phyloP scores from a whole-genome alignment of 2,888 invertebrate species.

The Nesidiocoris tenuis region DNA sequence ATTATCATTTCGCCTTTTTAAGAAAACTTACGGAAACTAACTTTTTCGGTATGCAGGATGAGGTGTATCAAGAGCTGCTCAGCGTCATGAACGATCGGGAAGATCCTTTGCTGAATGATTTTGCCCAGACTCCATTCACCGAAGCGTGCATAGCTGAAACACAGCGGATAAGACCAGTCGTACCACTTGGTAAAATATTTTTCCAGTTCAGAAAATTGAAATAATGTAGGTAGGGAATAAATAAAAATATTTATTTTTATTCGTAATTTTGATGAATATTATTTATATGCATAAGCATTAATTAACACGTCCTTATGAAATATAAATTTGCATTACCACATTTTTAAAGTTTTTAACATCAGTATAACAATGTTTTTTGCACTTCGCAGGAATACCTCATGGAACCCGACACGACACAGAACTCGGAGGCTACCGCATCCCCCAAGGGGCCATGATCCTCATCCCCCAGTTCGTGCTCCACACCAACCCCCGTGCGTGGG shows the following conservation, averaged over 20 bases:
- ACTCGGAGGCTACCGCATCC: slow-evolving; percentile 61
- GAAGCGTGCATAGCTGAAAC: slow-evolving; percentile 77
- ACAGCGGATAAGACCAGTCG: slow-evolving; percentile 74
- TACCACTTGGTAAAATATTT: slow-evolving; percentile 62
- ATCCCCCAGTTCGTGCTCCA: slow-evolving; percentile 80
- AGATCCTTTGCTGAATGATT: slow-evolving; percentile 60
- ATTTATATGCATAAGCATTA: no score
- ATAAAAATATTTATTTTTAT: background rate
- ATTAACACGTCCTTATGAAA: no score
- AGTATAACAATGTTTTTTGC: no score
- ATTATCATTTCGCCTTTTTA: no score
- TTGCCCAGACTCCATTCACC: slow-evolving; percentile 60
- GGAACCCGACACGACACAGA: slow-evolving; percentile 61
- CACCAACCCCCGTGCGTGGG: slow-evolving; percentile 68
- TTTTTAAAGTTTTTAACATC: no score
- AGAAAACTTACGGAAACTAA: no score
- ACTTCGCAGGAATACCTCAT: slow-evolving; percentile 71
- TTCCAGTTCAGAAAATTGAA: background rate
- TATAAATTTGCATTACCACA: no score
- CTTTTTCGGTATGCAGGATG: no score
- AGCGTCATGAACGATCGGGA: slow-evolving; percentile 44
- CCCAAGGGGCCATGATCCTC: slow-evolving; percentile 71
- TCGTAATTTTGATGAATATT: background rate
- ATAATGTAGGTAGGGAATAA: background rate
- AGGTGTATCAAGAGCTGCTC: slow-evolving; percentile 52